Evolutionary conservation across 2,113 vertebrate species (phyloP).

Genomic region (Phylloscopus trochiloides): DNA sequence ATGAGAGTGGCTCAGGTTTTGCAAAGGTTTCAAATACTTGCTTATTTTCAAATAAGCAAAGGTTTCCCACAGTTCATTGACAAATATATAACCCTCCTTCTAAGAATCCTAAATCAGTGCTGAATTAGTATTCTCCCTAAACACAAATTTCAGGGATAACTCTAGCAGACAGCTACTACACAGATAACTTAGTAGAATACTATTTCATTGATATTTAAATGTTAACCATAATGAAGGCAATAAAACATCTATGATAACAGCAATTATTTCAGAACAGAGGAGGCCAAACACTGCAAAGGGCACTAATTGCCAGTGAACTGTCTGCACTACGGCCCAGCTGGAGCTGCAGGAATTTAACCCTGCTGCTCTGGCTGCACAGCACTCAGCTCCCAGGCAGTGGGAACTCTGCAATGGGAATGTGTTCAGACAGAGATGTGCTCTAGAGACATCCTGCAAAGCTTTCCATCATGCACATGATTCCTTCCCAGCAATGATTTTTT

Average conservation of each 20-base stretch:
- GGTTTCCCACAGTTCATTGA: not conserved
- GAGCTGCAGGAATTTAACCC: not conserved
- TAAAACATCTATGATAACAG: slow-evolving; percentile 75
- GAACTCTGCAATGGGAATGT: accelerated
- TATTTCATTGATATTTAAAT: slow-evolving; percentile 76
- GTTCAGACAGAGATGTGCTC: not conserved
- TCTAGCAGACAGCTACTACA: slow-evolving; percentile 21
- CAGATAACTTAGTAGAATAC: slow-evolving; percentile 62
- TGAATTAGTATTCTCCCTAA: not conserved
- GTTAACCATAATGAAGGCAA: slow-evolving; percentile 73
- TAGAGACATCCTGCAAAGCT: not conserved
- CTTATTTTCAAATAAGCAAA: not conserved
- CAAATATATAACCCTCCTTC: not conserved
- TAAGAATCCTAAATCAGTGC: not conserved
- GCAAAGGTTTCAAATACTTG: not conserved
- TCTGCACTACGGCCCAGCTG: not conserved
- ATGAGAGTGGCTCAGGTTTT: not conserved
- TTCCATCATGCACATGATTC: not conserved
- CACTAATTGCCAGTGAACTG: slow-evolving; percentile 13
- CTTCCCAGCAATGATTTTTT: not conserved
- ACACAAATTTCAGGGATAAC: slow-evolving; percentile 2
- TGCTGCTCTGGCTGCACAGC: not conserved
- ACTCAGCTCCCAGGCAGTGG: not conserved
- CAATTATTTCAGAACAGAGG: slow-evolving; percentile 70
- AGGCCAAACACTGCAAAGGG: slow-evolving; percentile 59